Evolutionary conservation across 2,888 invertebrate genomes (phyloP), one percentile per base, ranked within the genome.

Genomic region (Drosophila tripunctata): DNA sequence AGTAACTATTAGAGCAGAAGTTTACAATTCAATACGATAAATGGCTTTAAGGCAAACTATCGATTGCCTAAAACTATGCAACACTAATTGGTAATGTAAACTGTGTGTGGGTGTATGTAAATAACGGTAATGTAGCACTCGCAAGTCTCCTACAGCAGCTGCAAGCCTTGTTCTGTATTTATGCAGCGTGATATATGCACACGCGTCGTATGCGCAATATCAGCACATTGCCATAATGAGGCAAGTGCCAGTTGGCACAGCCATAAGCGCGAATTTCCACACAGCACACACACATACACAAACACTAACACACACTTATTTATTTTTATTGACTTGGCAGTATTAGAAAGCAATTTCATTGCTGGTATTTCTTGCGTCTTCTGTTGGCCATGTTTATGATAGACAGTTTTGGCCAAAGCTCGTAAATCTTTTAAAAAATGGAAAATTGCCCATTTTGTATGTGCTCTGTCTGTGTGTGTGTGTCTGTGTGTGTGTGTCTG

Each of bases 391-490:
- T 76, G 74, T 84, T 80, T 81, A 80, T 81, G 78, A 67, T 72
- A 60, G 52, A 64, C 72, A 74, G 57, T 61, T 52, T 41, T 57
- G 31, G 61, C 63, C 52, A 47, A 55, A 55, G 63, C 70, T 80
- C 80, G 85, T 80, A 84, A 78, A 84, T 84, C 85, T 80, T 74
- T 78, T 64, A 62, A 63, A 41, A 60, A 78, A 60, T 70, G 78
- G 69, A 75, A 67, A 83, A 83, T 78, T 75, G 75, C 52, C 78
- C 78, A 78, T 83, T 75, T 72, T 71, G 55, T 24, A 58, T 62
- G 17, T 48, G 12, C 48, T 36, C 7, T 17, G 22, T 30, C 33
- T 27, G 27, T 27, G 10, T 27, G 8, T 27, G 6, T 27, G 10
- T 27, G 56, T 54, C 10, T 12, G 3, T 19, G 1, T 10, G 35